Evolutionary conservation across 2,113 vertebrate genomes (phyloP), one percentile per base, ranked within the genome.

Genomic region (Telmatochromis brichardi): DNA sequence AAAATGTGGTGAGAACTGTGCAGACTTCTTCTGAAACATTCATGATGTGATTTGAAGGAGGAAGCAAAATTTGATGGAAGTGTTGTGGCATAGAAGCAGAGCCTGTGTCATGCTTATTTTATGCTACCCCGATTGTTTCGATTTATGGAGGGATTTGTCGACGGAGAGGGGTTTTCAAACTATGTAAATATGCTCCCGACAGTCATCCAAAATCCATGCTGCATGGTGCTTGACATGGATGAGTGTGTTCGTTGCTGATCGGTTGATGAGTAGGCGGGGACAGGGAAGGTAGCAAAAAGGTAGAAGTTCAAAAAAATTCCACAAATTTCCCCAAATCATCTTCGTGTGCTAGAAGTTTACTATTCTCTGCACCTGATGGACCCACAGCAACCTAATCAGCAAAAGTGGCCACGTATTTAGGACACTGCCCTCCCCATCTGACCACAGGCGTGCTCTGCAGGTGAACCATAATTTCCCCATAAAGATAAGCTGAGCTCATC

Each of bases 231-330:
- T 15, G 5, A 71, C 35, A 9, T 71, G 7, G 37, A 42, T 6
- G n/a, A 71, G 35, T 42, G 65, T 40, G n/a, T 42, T 71, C 8
- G 1, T 1, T 15, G 13, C 65, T 73, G 65, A 45, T 10, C 0
- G 0, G 13, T 42, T 73, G 0, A 71, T 21, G 65, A 73, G 37
- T 37, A n/a, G 33, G 33, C 4, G 0, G 60, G 0, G 19, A 65
- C 60, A 65, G 60, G 31, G 0, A 63, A 35, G 28, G 15, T 35
- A 63, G 58, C 9, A 60, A 33, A 60, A 60, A 19, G 15, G 1
- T 0, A 0, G 28, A 6, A 60, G 28, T 60, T 19, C 5, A 33
- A 0, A 33, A 6, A 6, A 33, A 33, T 19, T 60, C 15, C 28
- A 0, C 28, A 19, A 33, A 60, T 60, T 60, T 60, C 28, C 57